Evolutionary conservation across 1,140 invertebrate genomes (phyloP).

Genomic region (Thereuonema tuberculata): DNA sequence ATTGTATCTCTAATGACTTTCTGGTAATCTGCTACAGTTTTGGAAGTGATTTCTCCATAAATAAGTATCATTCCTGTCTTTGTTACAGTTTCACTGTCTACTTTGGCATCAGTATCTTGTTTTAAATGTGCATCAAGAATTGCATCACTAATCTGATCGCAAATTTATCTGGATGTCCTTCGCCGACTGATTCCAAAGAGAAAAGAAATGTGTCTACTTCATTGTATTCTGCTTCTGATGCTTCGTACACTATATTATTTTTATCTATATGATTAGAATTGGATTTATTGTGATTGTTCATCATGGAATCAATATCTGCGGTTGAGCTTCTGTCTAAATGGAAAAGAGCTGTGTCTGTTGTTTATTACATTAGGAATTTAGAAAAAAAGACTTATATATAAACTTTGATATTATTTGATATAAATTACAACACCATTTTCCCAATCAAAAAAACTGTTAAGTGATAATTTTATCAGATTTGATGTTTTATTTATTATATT

Average conservation of each 20-base stretch:
- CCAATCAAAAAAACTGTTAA: too few species aligned
- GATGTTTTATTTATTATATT: too few species aligned
- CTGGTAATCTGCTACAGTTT: conserved; percentile 89
- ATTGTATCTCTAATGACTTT: conserved; percentile 89
- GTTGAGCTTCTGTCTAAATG: too few species aligned
- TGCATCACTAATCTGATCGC: conserved; percentile 98
- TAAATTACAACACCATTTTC: too few species aligned
- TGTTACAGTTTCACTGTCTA: conserved; percentile 58
- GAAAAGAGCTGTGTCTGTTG: too few species aligned
- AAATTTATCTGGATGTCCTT: conserved; percentile 92
- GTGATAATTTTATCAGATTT: too few species aligned
- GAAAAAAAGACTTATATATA: too few species aligned
- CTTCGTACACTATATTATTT: background rate
- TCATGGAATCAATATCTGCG: too few species aligned
- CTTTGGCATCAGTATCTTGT: conserved; percentile 95
- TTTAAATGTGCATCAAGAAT: conserved; percentile 91
- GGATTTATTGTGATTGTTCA: too few species aligned
- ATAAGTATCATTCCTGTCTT: conserved; percentile 45
- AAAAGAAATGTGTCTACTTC: conserved; percentile 62
- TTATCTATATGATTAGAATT: background rate
- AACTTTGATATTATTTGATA: too few species aligned
- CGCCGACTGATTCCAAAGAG: conserved; percentile 97
- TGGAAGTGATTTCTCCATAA: conserved; percentile 46
- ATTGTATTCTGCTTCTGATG: conserved; percentile 10
- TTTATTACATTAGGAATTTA: too few species aligned